Percentiles rank a stretch among this genome's conserved stretches.
These are phyloP conservation scores for Miniopterus natalensis DNA, from an alignment of 2,113 vertebrate species.

Conservation along the genomic window DNA sequence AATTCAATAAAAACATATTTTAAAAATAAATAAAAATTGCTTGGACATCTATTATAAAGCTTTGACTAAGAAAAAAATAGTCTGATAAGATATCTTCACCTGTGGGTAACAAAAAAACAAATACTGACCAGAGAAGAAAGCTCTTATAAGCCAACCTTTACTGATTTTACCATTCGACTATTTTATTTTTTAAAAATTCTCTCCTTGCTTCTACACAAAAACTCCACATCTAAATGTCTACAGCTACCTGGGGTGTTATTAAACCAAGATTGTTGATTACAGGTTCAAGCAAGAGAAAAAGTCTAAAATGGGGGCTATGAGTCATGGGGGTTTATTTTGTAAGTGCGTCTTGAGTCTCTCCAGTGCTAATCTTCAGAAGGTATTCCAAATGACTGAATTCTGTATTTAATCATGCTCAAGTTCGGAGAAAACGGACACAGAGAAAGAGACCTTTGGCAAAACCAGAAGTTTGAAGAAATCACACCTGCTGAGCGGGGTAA, in stretches of 20 bases:
- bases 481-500: slow-evolving; percentile 91
- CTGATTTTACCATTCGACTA: not conserved
- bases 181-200: not conserved
- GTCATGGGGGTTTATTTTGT: fast-evolving
- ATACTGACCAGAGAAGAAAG: not conserved
- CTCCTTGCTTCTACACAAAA: not conserved
- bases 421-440: not conserved
- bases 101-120: not conserved
- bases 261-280: not conserved
- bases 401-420: not conserved
- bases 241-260: fast-evolving
- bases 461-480: not conserved
- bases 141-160: not conserved
- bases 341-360: not conserved
- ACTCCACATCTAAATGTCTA: too few relatives aligned
- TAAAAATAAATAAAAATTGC: not conserved
- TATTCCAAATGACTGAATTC: not conserved
- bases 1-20: too few relatives aligned
- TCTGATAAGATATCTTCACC: not conserved
- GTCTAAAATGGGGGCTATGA: fast-evolving
- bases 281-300: not conserved
- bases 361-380: not conserved
- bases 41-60: not conserved
- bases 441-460: not conserved
- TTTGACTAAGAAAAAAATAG: not conserved